Evolutionary conservation across 2,797 vertebrate genomes (phyloP).

Genomic region (Coracias cyanogaster): DNA sequence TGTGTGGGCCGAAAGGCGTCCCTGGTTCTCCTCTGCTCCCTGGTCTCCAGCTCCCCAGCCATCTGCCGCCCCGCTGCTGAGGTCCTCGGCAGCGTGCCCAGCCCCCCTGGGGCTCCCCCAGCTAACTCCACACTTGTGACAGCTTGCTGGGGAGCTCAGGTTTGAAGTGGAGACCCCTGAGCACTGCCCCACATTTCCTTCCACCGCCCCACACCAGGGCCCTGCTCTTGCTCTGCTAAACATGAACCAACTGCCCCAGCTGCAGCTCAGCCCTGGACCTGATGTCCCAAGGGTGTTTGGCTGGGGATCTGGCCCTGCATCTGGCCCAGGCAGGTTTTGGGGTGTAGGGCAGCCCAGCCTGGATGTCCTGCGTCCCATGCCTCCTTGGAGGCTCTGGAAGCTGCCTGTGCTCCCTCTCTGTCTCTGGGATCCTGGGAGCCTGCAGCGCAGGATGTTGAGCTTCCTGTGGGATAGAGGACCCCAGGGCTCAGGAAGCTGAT

Average conservation of each 20-base stretch:
- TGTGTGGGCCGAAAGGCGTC: background rate
- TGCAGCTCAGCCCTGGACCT: accelerated
- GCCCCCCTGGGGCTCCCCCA: background rate
- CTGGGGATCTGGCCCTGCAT: background rate
- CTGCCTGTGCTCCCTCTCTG: background rate
- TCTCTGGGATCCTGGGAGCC: background rate
- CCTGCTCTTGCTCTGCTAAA: background rate
- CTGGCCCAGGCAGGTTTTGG: background rate
- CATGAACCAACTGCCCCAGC: accelerated
- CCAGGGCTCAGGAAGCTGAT: background rate
- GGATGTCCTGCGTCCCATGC: background rate
- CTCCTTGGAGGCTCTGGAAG: background rate
- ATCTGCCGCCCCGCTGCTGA: background rate
- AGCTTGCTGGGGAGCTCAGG: background rate
- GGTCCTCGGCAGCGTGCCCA: background rate
- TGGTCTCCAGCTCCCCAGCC: background rate
- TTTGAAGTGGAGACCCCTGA: background rate
- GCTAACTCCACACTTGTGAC: accelerated
- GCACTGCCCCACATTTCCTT: background rate
- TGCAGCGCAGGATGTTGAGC: background rate
- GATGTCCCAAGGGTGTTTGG: background rate
- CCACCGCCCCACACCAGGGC: accelerated
- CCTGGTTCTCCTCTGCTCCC: background rate
- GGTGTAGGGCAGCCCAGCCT: background rate
- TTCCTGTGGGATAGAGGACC: background rate